Base-by-base conservation (phyloP, 2,888 invertebrate genomes). In the Heteromyza rotundicornis region DNA sequence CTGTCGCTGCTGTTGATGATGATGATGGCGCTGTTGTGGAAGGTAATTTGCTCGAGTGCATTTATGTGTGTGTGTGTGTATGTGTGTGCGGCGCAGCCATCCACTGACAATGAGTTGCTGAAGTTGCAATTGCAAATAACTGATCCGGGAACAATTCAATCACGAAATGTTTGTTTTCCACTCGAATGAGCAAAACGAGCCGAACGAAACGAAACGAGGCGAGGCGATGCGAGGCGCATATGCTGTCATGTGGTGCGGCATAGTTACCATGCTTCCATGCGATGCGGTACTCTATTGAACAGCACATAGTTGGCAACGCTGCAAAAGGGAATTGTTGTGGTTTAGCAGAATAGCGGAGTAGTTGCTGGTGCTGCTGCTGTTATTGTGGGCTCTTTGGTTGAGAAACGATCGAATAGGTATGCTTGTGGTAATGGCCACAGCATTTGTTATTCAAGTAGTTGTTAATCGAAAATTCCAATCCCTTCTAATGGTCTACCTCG, bases 151-250 rank as follows among this genome's bases (percentile, higher is more conserved):
- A 60, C 62, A 62, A 62, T 68, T 69, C 62, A 64, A 65, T 68
- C 55, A 57, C 40, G 64, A 62, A 68, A 65, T 64, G 62, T 65
- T 64, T 68, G 60, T 56, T 63, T 68, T 67, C 60, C 64, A 65
- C 64, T 66, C 62, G 60, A 65, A 64, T 65, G 50, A 8, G 47
- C 44, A 23, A 49, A 60, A 62, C 53, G 40, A 32, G 12, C n/a
- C n/a, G n/a, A n/a, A n/a, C n/a, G n/a, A n/a, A n/a, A n/a, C n/a
- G n/a, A n/a, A n/a, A n/a, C n/a, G n/a, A n/a, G n/a, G n/a, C n/a
- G n/a, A n/a, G n/a, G n/a, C n/a, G n/a, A n/a, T n/a, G n/a, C 12
- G 32, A 12, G 32, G 32, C 32, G 12, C 32, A 32, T 32, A 32
- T 32, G 32, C n/a, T n/a, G n/a, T n/a, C n/a, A n/a, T n/a, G n/a